A percentile compares a stretch with the other conserved stretches of the same genome.
Conservation (phyloP, 1,140 invertebrate genomes). For the Heliconius eleuchia region DNA sequence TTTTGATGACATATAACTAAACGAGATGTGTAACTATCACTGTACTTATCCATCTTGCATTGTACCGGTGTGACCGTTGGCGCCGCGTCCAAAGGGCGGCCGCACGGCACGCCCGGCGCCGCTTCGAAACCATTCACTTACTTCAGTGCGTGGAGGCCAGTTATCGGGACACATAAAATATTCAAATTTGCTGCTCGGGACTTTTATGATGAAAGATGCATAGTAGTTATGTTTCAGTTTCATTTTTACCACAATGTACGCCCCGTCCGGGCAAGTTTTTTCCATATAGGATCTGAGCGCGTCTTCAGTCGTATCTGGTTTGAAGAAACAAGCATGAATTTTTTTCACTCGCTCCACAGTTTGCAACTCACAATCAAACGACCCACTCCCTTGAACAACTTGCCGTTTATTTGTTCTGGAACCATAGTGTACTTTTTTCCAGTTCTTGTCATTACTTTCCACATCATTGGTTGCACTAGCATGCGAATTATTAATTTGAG, state of each 20-base stretch:
- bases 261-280: not conserved
- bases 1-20: slow-evolving; percentile 21
- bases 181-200: slow-evolving; percentile 17
- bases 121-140: slow-evolving; percentile 28
- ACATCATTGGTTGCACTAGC: too few relatives aligned
- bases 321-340: slow-evolving; percentile 19
- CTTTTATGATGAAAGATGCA: slow-evolving; percentile 7
- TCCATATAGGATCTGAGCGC: slow-evolving; percentile 6
- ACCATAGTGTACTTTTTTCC: not conserved
- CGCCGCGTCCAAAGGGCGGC: not conserved
- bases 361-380: slow-evolving; percentile 9
- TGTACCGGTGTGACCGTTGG: not conserved
- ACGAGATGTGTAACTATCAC: not conserved
- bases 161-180: not conserved
- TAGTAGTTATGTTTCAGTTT: slow-evolving; percentile 14
- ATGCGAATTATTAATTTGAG: too few relatives aligned
- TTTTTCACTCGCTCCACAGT: slow-evolving; percentile 12
- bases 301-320: slow-evolving; percentile 16
- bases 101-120: slow-evolving; percentile 15
- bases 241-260: slow-evolving; percentile 10
- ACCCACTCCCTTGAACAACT: slow-evolving; percentile 4
- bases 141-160: slow-evolving; percentile 17
- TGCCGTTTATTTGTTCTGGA: not conserved
- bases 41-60: not conserved
- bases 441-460: not conserved